Evolutionary conservation across 2,113 vertebrate genomes (phyloP).

Genomic region (Callocephalon fimbriatum): DNA sequence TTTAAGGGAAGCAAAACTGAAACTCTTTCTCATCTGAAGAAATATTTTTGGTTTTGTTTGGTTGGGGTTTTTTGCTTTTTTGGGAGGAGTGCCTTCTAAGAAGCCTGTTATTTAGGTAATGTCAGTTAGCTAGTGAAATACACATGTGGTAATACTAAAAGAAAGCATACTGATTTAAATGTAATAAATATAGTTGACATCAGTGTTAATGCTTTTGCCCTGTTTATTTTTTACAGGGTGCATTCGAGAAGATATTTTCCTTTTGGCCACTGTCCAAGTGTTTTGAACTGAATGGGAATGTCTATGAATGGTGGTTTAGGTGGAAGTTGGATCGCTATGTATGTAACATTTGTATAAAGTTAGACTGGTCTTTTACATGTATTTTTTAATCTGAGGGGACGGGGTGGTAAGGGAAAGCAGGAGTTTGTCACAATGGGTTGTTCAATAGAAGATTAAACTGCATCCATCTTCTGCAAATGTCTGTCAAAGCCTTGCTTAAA

Average conservation of each 20-base stretch:
- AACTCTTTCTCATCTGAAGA: neutral
- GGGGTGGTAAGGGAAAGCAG: neutral
- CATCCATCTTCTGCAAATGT: neutral
- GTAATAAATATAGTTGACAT: neutral
- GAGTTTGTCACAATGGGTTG: neutral
- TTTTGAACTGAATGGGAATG: conserved; percentile 91
- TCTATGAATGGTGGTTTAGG: conserved; percentile 98
- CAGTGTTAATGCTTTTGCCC: neutral
- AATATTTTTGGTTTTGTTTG: neutral
- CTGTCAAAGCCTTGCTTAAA: neutral
- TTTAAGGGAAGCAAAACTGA: neutral
- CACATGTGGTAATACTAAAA: neutral
- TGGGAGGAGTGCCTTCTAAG: neutral
- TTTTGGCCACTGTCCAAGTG: conserved; percentile 93
- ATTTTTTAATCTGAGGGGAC: neutral
- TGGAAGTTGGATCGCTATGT: conserved; percentile 97
- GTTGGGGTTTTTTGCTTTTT: neutral
- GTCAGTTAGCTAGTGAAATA: neutral
- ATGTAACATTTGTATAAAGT: conserved; percentile 51
- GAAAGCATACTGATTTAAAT: neutral
- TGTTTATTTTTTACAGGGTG: conserved; percentile 76
- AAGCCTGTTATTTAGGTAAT: neutral
- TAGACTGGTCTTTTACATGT: neutral
- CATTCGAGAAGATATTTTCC: conserved; percentile 94
- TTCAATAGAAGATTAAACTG: neutral